Evolutionary conservation across 2,888 invertebrate genomes (phyloP), one percentile per base, ranked within the genome.

Genomic region (Himalopsyche anomala): DNA sequence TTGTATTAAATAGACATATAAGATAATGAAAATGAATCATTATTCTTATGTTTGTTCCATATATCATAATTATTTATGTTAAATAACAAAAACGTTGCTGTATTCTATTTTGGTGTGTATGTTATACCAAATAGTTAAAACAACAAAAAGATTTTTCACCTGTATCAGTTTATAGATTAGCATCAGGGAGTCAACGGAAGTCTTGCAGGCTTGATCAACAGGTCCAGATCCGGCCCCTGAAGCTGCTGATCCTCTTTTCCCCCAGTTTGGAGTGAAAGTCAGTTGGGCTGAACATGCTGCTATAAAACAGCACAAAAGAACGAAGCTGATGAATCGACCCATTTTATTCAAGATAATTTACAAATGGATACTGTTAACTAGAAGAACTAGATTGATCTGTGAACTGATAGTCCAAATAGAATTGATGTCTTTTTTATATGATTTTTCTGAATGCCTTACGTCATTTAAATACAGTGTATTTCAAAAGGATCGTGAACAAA

Each of bases 231-330:
- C 84, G 8, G 83, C 38, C 42, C 42, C 74, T 15, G 80, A 87
- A 91, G 89, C 0, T 91, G 89, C 0, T 89, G 90, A 0, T 90
- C 90, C 90, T 28, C 93, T 90, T 17, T 94, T 91, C 3, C 94
- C 94, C 94, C 94, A 94, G 84, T 92, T 92, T 0, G 94, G 94
- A 0, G 94, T 94, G 90, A 94, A 94, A 5, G 94, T 94, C 56
- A 94, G 90, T 89, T 94, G 94, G 0, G 92, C 94, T 1, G 92
- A 90, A 84, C 89, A 88, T 38, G 89, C 45, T 4, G 87, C 86
- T 19, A 89, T 86, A 80, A 89, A 79, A 36, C 86, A 86, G 12
- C 88, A 42, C 85, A 89, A 28, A 17, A 89, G 54, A 3, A 88
- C 69, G 5, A 89, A 36, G 36, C 80, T 80, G 40, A 87, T 3